Base-by-base conservation (phyloP, 2,797 vertebrate species). In the Notolabrus celidotus region DNA sequence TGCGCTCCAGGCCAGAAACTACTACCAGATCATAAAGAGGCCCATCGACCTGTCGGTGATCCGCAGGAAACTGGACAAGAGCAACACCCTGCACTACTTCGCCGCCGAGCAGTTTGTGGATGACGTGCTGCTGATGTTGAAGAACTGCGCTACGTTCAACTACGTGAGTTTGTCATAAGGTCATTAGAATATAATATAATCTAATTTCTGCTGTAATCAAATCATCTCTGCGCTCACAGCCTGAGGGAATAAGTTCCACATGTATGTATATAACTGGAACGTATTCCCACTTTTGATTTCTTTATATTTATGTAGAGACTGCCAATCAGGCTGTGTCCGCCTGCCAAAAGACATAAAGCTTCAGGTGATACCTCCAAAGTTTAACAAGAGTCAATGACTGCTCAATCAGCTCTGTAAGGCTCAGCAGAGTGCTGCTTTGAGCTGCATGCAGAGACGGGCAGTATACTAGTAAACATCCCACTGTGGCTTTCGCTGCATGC, bases 1-100 rank as follows among this genome's bases (percentile, higher is more conserved):
- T 62, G 10, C 59, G n/a, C 67, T 64, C 31, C 71, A 98, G 98
- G 97, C 97, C 36, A 94, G 91, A 16, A 97, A 99, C 94, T 99
- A 99, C 91, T 99, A 99, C 89, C 98, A 99, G 95, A 98, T 98
- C 87, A 98, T 99, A 85, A 98, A 96, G 92, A 96, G 92, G 83
- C 98, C 98, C 45, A 95, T 99, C 79, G 96, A 98, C 92, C 92
- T 99, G 79, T 98, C 97, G 0, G 92, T 94, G 67, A 96, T 99
- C 84, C 91, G 95, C 66, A 96, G 91, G 89, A 97, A 96, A 55
- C 94, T 99, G 71, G 94, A 95, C 79, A 93, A 94, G 86, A 94
- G 87, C 82, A 95, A 95, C 84, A 94, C 95, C 0, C 90, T 93
- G 14, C 96, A 97, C 87, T 99, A 99, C 74, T 94, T 91, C 83